Evolutionary conservation across 2,888 invertebrate species (phyloP).

Genomic region (Trissoscelio sp.): DNA sequence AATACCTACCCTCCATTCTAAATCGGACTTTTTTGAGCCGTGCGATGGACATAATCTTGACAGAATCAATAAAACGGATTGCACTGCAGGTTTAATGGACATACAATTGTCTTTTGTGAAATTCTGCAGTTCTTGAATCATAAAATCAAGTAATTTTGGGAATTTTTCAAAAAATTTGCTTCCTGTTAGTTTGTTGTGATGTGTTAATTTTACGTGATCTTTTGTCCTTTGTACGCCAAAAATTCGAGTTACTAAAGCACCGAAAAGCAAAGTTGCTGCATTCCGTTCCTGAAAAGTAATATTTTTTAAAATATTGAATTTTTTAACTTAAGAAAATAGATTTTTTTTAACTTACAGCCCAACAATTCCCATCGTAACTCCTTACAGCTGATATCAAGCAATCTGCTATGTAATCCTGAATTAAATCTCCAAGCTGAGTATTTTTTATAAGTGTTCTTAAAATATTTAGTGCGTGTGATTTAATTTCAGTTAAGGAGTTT

Average conservation of each 20-base stretch:
- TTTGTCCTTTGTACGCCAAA: constrained; percentile 92
- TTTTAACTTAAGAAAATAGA: neutral
- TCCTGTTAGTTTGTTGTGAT: constrained; percentile 89
- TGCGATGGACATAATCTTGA: constrained; percentile 91
- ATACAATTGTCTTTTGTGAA: constrained; percentile 79
- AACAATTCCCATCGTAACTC: constrained; percentile 89
- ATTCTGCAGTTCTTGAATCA: constrained; percentile 83
- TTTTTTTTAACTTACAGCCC: constrained; percentile 87
- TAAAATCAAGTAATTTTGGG: constrained; percentile 86
- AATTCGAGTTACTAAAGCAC: constrained; percentile 91
- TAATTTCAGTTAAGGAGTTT: constrained; percentile 82
- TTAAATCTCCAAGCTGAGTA: constrained; percentile 89
- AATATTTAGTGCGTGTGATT: constrained; percentile 94
- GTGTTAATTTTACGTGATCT: constrained; percentile 85
- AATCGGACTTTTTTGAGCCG: constrained; percentile 87
- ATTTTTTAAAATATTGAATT: neutral
- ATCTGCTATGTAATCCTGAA: constrained; percentile 88
- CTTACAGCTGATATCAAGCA: constrained; percentile 89
- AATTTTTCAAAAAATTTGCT: constrained; percentile 91
- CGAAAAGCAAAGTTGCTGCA: constrained; percentile 92
- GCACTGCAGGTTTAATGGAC: constrained; percentile 87
- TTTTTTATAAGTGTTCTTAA: constrained; percentile 92
- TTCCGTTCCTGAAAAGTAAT: constrained; percentile 88
- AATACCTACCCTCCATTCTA: constrained; percentile 86
- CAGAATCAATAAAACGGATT: constrained; percentile 91